These are phyloP conservation scores for Pachyseris speciosa DNA, from an alignment of 64 coral and sea anemone genomes.

Conservation along the genomic window DNA sequence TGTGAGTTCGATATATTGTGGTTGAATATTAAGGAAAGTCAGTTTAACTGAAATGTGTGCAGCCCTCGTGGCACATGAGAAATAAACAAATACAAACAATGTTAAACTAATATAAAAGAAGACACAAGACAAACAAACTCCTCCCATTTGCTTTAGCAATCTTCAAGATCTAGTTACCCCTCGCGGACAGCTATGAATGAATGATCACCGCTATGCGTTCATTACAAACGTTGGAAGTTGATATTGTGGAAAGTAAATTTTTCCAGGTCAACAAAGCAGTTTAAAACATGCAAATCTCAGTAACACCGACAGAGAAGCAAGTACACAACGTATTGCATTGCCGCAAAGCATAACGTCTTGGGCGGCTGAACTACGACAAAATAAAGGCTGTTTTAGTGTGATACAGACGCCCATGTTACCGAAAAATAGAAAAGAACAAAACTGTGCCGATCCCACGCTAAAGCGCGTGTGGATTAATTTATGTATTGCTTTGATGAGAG, in stretches of 20 bases:
- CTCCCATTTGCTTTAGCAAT: background rate
- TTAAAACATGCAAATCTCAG: no score
- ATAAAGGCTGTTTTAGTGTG: no score
- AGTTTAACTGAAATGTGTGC: background rate
- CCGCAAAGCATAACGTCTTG: no score
- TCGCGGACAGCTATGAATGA: no score
- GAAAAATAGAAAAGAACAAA: background rate
- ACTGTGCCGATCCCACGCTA: background rate
- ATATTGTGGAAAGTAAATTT: no score
- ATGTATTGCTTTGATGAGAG: background rate
- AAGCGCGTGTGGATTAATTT: background rate
- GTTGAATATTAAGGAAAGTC: background rate
- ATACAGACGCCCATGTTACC: background rate
- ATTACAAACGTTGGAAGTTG: no score
- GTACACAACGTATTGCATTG: no score
- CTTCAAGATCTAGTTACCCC: background rate
- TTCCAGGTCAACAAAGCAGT: no score
- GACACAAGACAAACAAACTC: conserved; percentile 18
- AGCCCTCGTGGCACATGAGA: background rate
- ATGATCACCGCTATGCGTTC: no score
- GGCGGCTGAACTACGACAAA: no score
- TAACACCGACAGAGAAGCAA: no score
- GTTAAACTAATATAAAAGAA: background rate
- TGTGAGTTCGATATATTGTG: background rate
- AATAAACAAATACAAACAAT: conserved; percentile 35